Base-by-base conservation (phyloP, 2,888 invertebrate species). In the Slavum lentiscoides region DNA sequence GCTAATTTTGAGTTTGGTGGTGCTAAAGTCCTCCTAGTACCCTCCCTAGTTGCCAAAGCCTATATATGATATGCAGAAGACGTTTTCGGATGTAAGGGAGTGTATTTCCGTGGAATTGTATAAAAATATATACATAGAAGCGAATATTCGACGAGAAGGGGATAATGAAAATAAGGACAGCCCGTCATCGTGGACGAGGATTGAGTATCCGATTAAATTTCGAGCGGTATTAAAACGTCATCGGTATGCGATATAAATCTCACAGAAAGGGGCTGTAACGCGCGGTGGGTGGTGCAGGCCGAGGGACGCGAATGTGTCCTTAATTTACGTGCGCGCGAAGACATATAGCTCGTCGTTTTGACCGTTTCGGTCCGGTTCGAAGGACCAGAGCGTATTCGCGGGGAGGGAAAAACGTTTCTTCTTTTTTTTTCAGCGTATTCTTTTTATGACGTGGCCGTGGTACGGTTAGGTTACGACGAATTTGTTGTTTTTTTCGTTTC, bases 151-250 rank as follows among this genome's bases (percentile, higher is more conserved):
- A 49, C 9, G 11, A 9, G 2, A 49, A 11, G 8, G 11, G 17
- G 19, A 55, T 55, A 55, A 5, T 19, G 55, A 19, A 55, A 19
- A 15, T 39, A 39, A 39, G 39, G 39, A 39, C 19, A 19, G 55
- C 19, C 55, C 17, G 55, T 55, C 55, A 4, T 55, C 39, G 37
- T 37, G 19, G 19, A 2, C 4, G 39, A 23, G 17, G 21, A 59
- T 43, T 21, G 59, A 17, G 21, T n/a, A n/a, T 19, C 19, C 30
- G 62, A 62, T 73, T 62, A 62, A 49, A 73, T 73, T 73, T 62
- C 49, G 49, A 73, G 49, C n/a, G 30, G 62, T 62, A 62, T 62
- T 73, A 53, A 73, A 73, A 61, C 49, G n/a, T 61, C 72, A 23
- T 61, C 23, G 61, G 61, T 0, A 23, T 6, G n/a, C 23, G 13